Percentiles rank a stretch among this genome's conserved stretches.
These are phyloP conservation scores for Pristiophorus japonicus DNA, from an alignment of 2,113 vertebrate genomes.

Conservation along the genomic window DNA sequence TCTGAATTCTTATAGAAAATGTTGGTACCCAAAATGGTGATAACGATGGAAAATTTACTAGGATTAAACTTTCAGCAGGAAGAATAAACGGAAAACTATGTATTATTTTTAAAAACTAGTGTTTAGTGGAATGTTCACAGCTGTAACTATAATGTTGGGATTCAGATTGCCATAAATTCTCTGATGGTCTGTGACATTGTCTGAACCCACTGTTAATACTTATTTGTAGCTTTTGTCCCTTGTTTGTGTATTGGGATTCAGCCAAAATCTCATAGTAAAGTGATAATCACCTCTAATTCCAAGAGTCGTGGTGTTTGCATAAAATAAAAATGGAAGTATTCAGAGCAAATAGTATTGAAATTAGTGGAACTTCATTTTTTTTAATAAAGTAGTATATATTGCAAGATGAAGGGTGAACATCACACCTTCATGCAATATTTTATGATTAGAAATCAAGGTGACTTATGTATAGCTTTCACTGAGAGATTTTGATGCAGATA, in stretches of 20 bases:
- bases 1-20: background rate
- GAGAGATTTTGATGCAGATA: background rate
- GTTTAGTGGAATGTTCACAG: background rate
- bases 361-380: background rate
- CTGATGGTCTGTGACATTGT: background rate
- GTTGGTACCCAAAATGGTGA: background rate
- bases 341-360: background rate
- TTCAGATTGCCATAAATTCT: background rate
- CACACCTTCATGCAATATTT: background rate
- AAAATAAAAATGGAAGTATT: background rate
- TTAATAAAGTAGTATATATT: background rate
- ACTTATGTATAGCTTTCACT: background rate
- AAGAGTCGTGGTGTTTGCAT: background rate
- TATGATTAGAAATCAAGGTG: background rate
- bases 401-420: background rate
- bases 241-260: background rate
- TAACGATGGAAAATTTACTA: background rate
- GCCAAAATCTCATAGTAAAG: background rate
- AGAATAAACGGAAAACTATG: background rate
- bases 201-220: background rate
- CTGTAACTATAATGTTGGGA: background rate
- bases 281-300: background rate
- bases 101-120: background rate
- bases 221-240: background rate
- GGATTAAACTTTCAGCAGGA: background rate